Evolutionary conservation across 2,888 invertebrate species (phyloP).

Genomic region (Metalampra italica): DNA sequence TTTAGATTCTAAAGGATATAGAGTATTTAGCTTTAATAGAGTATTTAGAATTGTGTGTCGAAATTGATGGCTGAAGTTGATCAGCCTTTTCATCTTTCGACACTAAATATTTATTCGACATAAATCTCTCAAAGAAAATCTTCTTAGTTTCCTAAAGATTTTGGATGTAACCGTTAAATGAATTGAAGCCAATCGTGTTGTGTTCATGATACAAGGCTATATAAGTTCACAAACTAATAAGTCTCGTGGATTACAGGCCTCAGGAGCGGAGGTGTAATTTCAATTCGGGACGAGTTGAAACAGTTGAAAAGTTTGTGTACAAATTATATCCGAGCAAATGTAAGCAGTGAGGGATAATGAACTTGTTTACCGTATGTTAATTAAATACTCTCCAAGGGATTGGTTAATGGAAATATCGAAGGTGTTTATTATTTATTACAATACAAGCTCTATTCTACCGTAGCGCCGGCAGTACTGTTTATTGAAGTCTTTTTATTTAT

Average conservation of each 20-base stretch:
- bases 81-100: no score
- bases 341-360: conserved; percentile 47
- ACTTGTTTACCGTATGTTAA: conserved; percentile 61
- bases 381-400: conserved; percentile 58
- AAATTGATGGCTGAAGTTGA: no score
- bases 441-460: no score
- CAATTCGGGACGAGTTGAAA: conserved; percentile 27
- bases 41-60: no score
- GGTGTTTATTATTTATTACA: conserved; percentile 41
- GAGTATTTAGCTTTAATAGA: no score
- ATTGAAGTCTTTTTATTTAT: neutral
- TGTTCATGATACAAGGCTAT: no score
- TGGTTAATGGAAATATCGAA: conserved; percentile 49
- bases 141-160: no score
- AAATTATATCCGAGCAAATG: conserved; percentile 23
- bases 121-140: no score
- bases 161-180: no score
- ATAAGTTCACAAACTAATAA: neutral
- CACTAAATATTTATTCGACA: no score
- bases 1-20: no score
- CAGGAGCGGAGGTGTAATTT: conserved; percentile 18
- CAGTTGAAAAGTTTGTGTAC: conserved; percentile 29
- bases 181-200: no score
- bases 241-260: neutral
- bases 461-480: neutral